Evolutionary conservation across 2,113 vertebrate species (phyloP).

Genomic region (Antechinus stuartii): DNA sequence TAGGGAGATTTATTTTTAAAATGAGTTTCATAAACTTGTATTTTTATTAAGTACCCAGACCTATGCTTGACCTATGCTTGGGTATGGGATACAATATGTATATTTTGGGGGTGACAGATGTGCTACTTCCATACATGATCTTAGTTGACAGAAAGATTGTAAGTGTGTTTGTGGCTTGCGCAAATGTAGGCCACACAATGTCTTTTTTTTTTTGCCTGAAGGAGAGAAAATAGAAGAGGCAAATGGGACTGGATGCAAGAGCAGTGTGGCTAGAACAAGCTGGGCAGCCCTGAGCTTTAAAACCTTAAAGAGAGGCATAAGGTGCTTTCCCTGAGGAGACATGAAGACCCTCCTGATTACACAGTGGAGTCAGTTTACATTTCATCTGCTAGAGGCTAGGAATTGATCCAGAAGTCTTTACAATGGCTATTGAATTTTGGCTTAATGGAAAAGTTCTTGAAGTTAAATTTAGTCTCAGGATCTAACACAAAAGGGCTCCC

Average conservation of each 20-base stretch:
- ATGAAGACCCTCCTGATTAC: not conserved
- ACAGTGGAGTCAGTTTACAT: slow-evolving; percentile 50
- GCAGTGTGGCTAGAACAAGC: not conserved
- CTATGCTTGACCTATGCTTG: not conserved
- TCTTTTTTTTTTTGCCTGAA: slow-evolving; percentile 71
- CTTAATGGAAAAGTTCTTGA: slow-evolving; percentile 49
- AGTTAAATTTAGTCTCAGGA: slow-evolving; percentile 39
- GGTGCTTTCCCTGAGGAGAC: slow-evolving; percentile 19
- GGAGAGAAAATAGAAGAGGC: slow-evolving; percentile 35
- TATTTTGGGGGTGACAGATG: slow-evolving; percentile 30
- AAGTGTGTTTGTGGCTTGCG: slow-evolving; percentile 44
- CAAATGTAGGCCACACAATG: slow-evolving; percentile 68
- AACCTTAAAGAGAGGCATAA: slow-evolving; percentile 18
- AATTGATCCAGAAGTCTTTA: slow-evolving; percentile 20
- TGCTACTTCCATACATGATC: not conserved
- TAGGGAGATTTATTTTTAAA: not conserved
- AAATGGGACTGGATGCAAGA: slow-evolving; percentile 8
- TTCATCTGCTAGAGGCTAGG: slow-evolving; percentile 47
- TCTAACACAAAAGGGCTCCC: not conserved
- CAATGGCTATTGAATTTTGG: slow-evolving; percentile 56
- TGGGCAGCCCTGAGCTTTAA: slow-evolving; percentile 57
- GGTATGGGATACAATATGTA: not conserved
- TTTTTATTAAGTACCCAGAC: not conserved
- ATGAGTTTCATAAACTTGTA: not conserved
- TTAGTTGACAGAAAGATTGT: slow-evolving; percentile 21